Evolutionary conservation across 1,140 invertebrate genomes (phyloP).

Genomic region (Carcinoscorpius rotundicauda): DNA sequence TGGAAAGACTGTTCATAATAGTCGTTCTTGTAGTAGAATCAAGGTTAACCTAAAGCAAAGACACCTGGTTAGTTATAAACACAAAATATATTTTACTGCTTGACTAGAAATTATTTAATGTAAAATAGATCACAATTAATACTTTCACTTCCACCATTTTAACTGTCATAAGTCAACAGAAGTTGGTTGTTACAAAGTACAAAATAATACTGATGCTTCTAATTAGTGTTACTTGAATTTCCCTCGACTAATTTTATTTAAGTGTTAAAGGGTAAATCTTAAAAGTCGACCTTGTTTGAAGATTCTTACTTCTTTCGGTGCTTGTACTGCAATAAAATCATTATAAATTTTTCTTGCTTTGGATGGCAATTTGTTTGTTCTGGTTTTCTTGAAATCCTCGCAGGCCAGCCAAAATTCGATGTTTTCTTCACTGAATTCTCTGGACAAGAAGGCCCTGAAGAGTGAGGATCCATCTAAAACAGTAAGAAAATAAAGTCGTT

Average conservation of each 20-base stretch:
- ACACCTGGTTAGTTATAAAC: neutral
- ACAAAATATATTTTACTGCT: no score
- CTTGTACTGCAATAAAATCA: conserved; percentile 43
- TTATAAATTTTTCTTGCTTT: conserved; percentile 43
- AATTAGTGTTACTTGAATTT: no score
- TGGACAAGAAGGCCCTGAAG: conserved; percentile 44
- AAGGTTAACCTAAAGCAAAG: conserved; percentile 40
- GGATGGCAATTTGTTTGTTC: conserved; percentile 34
- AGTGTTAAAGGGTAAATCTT: no score
- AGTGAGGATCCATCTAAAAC: conserved; percentile 43
- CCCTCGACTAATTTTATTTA: no score
- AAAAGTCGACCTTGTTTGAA: no score
- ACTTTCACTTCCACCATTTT: no score
- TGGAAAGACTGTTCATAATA: conserved; percentile 30
- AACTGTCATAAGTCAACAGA: no score
- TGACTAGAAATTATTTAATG: no score
- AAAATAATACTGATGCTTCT: no score
- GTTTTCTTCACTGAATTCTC: conserved; percentile 49
- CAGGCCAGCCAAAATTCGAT: conserved; percentile 50
- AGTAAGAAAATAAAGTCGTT: no score
- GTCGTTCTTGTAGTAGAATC: conserved; percentile 40
- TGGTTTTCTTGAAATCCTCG: conserved; percentile 43
- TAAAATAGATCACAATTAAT: no score
- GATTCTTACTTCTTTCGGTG: conserved; percentile 41
- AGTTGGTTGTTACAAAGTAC: no score